Conservation (phyloP, 1,140 invertebrate genomes). For the Pachyrhynchus sulphureomaculatus region DNA sequence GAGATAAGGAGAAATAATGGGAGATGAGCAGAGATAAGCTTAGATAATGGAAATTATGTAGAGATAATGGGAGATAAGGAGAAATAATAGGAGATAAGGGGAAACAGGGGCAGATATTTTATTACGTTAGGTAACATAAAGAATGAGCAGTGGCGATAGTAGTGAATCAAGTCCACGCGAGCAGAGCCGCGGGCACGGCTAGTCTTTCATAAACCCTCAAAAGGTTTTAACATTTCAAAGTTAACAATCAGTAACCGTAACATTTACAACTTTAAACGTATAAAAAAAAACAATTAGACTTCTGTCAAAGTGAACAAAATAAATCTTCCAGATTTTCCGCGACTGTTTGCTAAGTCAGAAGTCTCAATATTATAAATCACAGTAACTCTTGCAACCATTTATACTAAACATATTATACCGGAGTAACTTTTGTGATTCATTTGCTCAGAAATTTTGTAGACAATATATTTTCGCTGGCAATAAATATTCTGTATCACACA, state of each 20-base stretch:
- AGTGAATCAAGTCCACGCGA: too few species aligned
- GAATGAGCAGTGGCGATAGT: too few species aligned
- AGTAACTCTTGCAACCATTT: slow-evolving; percentile 24
- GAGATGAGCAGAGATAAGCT: too few species aligned
- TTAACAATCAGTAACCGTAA: neutral
- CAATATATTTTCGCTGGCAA: slow-evolving; percentile 25
- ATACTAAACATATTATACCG: slow-evolving; percentile 30
- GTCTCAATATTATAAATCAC: slow-evolving; percentile 28
- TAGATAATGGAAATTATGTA: too few species aligned
- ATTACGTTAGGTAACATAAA: too few species aligned
- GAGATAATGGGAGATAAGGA: too few species aligned
- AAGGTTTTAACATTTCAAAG: too few species aligned
- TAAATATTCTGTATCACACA: slow-evolving; percentile 31
- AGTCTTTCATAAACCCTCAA: too few species aligned
- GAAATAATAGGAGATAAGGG: too few species aligned
- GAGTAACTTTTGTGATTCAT: slow-evolving; percentile 32
- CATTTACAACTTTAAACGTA: neutral
- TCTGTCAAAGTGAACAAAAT: slow-evolving; percentile 14
- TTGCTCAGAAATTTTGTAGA: slow-evolving; percentile 30
- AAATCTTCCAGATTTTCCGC: slow-evolving; percentile 12
- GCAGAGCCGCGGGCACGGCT: too few species aligned
- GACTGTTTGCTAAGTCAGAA: slow-evolving; percentile 14
- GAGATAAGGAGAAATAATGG: too few species aligned
- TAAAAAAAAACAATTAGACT: slow-evolving; percentile 16
- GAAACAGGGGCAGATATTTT: too few species aligned